These are phyloP conservation scores for Notamacropus eugenii DNA, from an alignment of 2,797 vertebrate species.

Conservation along the genomic window DNA sequence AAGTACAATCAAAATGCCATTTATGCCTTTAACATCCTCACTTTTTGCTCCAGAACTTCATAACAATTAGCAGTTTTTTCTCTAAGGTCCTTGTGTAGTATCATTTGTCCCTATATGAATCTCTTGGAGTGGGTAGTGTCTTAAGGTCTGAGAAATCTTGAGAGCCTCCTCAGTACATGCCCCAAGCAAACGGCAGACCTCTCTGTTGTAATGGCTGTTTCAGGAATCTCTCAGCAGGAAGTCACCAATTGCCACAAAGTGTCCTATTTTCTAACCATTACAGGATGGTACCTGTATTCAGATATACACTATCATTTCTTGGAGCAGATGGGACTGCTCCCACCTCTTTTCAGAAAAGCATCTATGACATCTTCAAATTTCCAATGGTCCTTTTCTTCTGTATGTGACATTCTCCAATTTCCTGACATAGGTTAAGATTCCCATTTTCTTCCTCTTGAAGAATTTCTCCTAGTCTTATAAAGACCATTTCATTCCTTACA, in stretches of 20 bases:
- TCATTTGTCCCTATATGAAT: not conserved
- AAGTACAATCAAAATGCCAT: not conserved
- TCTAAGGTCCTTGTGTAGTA: not conserved
- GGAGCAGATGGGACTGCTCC: not conserved
- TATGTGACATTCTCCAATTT: not conserved
- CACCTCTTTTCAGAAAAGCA: not conserved
- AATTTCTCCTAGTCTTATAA: no score
- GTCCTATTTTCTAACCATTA: not conserved
- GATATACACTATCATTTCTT: no score
- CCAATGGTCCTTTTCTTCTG: not conserved
- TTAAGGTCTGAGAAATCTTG: not conserved
- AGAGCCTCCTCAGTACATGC: not conserved
- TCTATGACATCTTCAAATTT: not conserved
- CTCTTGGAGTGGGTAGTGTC: not conserved
- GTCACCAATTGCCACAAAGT: not conserved
- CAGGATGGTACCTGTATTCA: no score
- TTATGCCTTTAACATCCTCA: not conserved
- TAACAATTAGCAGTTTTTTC: not conserved
- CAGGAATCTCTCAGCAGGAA: not conserved
- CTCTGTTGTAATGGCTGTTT: not conserved
- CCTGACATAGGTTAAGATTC: not conserved
- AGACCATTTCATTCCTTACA: no score
- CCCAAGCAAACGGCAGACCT: not conserved
- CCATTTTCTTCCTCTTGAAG: no score
- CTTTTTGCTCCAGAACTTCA: not conserved